These are phyloP conservation scores for Coracopsis vasa DNA, from an alignment of 2,113 vertebrate genomes.

Conservation along the genomic window DNA sequence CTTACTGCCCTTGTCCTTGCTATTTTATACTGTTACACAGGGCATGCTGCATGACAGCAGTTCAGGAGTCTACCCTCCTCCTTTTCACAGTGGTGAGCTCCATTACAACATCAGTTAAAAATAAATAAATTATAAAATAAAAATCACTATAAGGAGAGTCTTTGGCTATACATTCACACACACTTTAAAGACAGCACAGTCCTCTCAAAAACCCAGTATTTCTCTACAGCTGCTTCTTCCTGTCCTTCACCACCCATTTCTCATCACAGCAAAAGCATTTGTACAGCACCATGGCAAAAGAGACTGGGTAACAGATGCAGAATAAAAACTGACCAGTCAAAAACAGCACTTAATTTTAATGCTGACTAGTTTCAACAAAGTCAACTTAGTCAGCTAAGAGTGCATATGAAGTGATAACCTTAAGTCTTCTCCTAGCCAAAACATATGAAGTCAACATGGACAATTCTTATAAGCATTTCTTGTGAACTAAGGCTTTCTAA, in stretches of 20 bases:
- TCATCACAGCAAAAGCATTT: conserved; percentile 4
- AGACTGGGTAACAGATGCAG: neutral
- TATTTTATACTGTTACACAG: neutral
- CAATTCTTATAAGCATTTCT: neutral
- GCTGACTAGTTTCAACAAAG: neutral
- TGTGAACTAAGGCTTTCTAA: neutral
- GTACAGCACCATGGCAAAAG: neutral
- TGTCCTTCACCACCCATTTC: neutral
- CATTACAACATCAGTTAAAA: neutral
- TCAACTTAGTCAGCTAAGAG: no score
- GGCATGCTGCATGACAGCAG: neutral
- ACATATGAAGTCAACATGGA: neutral
- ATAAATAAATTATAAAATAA: neutral
- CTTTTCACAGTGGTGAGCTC: neutral
- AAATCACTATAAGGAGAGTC: neutral
- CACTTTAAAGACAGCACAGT: neutral
- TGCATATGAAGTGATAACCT: neutral
- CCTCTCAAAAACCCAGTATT: neutral
- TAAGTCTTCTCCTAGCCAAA: neutral
- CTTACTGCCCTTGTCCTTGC: neutral
- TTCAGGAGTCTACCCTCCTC: neutral
- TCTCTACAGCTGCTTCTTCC: neutral
- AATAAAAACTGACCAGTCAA: conserved; percentile 6
- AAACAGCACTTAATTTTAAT: conserved; percentile 1
- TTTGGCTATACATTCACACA: neutral